Conservation (phyloP, 1,140 invertebrate genomes). For the Drosophila azteca region DNA sequence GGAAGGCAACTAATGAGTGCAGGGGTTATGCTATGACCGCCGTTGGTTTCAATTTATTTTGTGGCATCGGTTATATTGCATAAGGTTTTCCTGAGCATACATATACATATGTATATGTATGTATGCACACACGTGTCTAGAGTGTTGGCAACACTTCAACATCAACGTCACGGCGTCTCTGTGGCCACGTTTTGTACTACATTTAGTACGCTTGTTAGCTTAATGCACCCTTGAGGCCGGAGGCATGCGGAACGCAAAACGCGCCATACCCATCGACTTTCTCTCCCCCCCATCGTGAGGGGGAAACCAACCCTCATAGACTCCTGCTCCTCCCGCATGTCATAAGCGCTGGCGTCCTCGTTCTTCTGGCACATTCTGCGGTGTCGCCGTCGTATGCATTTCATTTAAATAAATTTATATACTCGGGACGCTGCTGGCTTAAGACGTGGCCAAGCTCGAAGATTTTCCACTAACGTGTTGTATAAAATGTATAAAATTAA, state of each 20-base stretch:
- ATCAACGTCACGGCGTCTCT: constrained; percentile 43
- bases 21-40: not conserved
- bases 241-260: not conserved
- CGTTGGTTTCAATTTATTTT: constrained; percentile 16
- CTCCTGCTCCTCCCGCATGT: not conserved
- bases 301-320: not conserved
- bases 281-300: no score
- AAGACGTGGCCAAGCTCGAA: constrained; percentile 8
- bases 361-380: constrained; percentile 1
- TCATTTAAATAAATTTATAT: constrained; percentile 59
- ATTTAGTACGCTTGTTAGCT: constrained; percentile 78
- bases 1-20: constrained; percentile 16
- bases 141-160: constrained; percentile 54
- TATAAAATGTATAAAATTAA: constrained; percentile 31
- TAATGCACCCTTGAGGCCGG: constrained; percentile 69
- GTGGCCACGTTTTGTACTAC: constrained; percentile 61
- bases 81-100: constrained; percentile 1
- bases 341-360: constrained; percentile 17
- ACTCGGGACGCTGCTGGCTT: constrained; percentile 12
- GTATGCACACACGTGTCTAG: not conserved
- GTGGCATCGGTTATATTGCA: constrained; percentile 22
- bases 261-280: not conserved
- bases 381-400: constrained; percentile 11
- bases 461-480: constrained; percentile 33
- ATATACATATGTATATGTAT: not conserved